Percentiles rank a stretch among this genome's conserved stretches.
These are phyloP conservation scores for Atrichornis clamosus DNA, from an alignment of 2,113 vertebrate genomes.

Conservation along the genomic window DNA sequence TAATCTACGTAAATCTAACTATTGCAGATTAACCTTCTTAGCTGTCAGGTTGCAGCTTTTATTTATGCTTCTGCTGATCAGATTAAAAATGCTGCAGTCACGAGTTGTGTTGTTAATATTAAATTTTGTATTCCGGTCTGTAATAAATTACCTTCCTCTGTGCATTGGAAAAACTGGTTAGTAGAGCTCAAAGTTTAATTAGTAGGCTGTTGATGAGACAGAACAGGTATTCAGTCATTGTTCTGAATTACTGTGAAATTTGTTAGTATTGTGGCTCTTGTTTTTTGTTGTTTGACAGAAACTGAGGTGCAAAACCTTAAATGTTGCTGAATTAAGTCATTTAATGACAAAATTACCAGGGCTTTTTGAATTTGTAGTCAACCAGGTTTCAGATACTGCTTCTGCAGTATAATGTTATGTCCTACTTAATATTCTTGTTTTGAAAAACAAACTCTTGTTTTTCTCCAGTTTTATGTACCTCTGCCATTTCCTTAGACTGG, in stretches of 20 bases:
- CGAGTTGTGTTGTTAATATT: conserved; percentile 69
- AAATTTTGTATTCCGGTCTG: conserved; percentile 72
- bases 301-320: conserved; percentile 27
- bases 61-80: conserved; percentile 70
- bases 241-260: conserved; percentile 59
- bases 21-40: conserved; percentile 63
- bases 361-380: conserved; percentile 10
- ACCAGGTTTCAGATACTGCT: neutral
- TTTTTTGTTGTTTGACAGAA: neutral
- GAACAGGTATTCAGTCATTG: conserved; percentile 64
- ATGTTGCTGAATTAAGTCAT: conserved; percentile 26
- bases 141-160: conserved; percentile 70
- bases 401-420: neutral
- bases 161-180: conserved; percentile 74
- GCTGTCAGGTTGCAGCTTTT: conserved; percentile 68
- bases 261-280: conserved; percentile 52
- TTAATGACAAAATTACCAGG: conserved; percentile 54
- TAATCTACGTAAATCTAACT: conserved; percentile 62
- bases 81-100: conserved; percentile 73
- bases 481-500: neutral
- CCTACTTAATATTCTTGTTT: neutral
- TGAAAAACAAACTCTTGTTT: neutral
- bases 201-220: conserved; percentile 69
- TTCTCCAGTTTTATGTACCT: neutral
- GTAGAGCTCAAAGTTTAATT: conserved; percentile 75